Evolutionary conservation across 2,113 vertebrate species (phyloP).

Genomic region (Myrmecobius fasciatus): DNA sequence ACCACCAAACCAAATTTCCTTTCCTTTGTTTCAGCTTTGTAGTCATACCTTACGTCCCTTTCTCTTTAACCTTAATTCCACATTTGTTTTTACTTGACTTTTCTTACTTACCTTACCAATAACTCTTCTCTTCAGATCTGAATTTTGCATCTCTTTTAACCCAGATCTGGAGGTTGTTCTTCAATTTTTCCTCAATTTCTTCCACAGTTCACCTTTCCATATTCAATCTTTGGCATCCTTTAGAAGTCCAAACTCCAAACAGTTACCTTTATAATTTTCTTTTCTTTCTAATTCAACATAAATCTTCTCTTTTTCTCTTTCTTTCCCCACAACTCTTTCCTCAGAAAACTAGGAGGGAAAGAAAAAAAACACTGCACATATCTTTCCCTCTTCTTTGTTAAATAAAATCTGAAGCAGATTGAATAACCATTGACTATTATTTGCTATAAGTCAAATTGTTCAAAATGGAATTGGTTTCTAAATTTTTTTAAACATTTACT

Average conservation of each 20-base stretch:
- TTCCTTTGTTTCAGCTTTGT: constrained; percentile 36
- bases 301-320: background rate
- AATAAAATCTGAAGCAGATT: background rate
- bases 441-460: background rate
- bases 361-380: background rate
- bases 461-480: background rate
- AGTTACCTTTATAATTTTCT: background rate
- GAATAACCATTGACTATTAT: background rate
- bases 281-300: background rate
- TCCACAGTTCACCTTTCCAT: background rate
- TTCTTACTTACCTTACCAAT: background rate
- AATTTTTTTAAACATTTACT: background rate
- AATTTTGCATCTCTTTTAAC: background rate
- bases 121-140: background rate
- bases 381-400: background rate
- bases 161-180: background rate
- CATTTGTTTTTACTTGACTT: background rate
- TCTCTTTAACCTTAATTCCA: background rate
- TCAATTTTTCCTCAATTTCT: background rate
- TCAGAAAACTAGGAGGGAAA: no score
- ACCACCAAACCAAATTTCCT: background rate
- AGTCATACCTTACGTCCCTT: fast-evolving
- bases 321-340: background rate
- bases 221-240: background rate
- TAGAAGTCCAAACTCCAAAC: background rate